Conservation (phyloP, 2,113 vertebrate genomes). For the Recurvirostra avosetta region DNA sequence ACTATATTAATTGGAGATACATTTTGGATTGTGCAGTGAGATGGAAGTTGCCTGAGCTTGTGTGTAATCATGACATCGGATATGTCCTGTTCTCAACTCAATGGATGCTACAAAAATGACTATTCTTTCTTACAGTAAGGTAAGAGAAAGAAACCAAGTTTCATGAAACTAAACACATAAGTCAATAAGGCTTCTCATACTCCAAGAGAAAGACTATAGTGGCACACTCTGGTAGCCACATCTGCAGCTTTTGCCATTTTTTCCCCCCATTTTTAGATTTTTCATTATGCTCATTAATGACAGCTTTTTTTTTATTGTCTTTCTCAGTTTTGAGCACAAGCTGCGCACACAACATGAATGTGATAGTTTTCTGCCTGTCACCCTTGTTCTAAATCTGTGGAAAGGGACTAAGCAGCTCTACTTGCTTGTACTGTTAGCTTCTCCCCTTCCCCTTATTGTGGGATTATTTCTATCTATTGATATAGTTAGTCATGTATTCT, state of each 20-base stretch:
- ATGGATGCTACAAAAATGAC: background rate
- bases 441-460: background rate
- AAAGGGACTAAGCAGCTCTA: background rate
- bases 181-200: background rate
- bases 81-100: background rate
- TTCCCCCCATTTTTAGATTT: background rate
- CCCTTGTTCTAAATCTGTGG: background rate
- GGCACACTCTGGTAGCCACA: background rate
- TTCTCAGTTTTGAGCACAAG: background rate
- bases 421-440: background rate
- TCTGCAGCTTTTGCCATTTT: background rate
- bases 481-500: background rate
- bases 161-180: background rate
- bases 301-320: background rate
- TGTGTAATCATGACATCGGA: background rate
- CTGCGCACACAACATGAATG: accelerated
- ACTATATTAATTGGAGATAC: background rate
- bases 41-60: background rate
- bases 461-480: background rate
- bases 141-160: background rate
- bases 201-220: background rate
- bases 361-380: background rate
- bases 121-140: background rate
- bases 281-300: background rate
- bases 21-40: background rate